Conservation (phyloP, 2,888 invertebrate species). For the Nebria brevicollis region DNA sequence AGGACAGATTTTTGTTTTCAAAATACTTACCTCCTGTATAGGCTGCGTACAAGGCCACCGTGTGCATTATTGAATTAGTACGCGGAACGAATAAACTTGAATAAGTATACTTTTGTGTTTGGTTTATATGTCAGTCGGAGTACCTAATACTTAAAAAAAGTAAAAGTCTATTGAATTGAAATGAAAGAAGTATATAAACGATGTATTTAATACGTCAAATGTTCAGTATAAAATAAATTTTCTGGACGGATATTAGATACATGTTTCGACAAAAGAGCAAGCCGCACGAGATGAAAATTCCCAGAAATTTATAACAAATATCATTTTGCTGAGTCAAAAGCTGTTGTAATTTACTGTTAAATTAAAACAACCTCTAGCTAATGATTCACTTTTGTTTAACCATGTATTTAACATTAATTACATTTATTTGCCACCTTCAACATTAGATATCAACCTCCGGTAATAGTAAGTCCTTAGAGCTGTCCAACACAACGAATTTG, state of each 20-base stretch:
- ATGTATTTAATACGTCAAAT: too few relatives aligned
- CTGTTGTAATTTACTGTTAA: neutral
- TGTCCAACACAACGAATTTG: neutral
- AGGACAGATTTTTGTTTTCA: neutral
- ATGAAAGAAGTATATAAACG: neutral
- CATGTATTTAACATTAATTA: neutral
- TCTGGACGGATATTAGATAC: too few relatives aligned
- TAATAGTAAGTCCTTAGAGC: neutral
- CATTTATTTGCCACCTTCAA: neutral
- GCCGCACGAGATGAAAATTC: neutral
- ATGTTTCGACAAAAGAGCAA: too few relatives aligned
- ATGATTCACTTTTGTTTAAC: neutral
- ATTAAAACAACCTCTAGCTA: neutral
- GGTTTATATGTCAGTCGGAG: neutral
- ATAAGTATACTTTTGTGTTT: neutral
- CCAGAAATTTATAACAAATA: neutral
- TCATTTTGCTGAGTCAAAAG: neutral
- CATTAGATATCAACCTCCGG: neutral
- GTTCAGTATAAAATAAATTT: too few relatives aligned
- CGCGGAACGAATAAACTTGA: constrained; percentile 1
- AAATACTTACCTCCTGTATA: neutral
- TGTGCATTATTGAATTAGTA: constrained; percentile 1
- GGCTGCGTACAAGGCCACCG: neutral
- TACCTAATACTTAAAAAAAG: neutral
- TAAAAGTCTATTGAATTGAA: neutral